phyloP scores from a whole-genome alignment of 2,797 vertebrate species.

The Iguana delicatissima region DNA sequence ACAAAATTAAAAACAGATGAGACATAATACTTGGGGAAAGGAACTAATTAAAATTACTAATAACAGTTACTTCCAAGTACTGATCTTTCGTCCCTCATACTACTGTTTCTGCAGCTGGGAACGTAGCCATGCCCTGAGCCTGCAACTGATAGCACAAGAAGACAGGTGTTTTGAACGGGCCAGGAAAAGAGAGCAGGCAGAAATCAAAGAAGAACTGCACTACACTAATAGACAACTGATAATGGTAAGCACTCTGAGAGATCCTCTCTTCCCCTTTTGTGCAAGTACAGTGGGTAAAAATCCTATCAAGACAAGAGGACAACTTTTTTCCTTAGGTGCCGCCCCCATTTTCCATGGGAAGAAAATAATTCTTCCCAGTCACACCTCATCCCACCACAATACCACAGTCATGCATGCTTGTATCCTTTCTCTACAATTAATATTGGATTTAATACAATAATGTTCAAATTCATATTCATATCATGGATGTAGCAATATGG shows the following conservation, averaged over 20 bases:
- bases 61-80: background rate
- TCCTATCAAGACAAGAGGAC: background rate
- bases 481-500: background rate
- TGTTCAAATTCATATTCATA: background rate
- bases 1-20: too few relatives aligned
- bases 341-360: background rate
- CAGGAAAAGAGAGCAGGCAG: constrained; percentile 7
- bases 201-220: constrained; percentile 37
- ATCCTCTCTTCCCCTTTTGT: background rate
- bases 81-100: background rate
- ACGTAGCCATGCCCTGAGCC: background rate
- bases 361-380: background rate
- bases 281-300: background rate
- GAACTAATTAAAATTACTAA: background rate
- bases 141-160: constrained; percentile 3
- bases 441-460: too few relatives aligned
- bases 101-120: constrained; percentile 21
- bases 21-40: background rate
- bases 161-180: constrained; percentile 22
- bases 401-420: background rate
- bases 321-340: background rate
- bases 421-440: background rate
- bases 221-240: constrained; percentile 25
- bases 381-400: background rate
- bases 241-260: background rate